A percentile compares a stretch with the other conserved stretches of the same genome.
phyloP scores from a whole-genome alignment of 1,140 invertebrate species.

The Limonius californicus region DNA sequence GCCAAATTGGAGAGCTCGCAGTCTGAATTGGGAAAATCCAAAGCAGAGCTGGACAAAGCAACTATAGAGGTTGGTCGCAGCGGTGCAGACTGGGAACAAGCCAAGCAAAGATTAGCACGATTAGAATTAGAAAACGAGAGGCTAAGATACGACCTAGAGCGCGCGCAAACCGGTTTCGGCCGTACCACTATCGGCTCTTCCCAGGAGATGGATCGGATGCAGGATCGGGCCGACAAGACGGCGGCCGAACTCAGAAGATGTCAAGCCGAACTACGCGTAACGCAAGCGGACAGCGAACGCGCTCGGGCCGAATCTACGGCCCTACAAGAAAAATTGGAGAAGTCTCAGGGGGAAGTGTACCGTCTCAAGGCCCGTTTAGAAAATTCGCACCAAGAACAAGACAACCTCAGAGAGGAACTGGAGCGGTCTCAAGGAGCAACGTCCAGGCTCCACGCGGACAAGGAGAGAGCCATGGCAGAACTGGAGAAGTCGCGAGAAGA shows the following conservation, averaged over 20 bases:
- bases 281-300: conserved; percentile 81
- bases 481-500: conserved; percentile 88
- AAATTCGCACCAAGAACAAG: conserved; percentile 90
- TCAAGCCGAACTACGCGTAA: conserved; percentile 80
- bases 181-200: conserved; percentile 67
- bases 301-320: conserved; percentile 75
- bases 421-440: conserved; percentile 72
- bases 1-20: conserved; percentile 88
- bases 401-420: conserved; percentile 86
- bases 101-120: conserved; percentile 78
- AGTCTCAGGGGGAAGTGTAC: conserved; percentile 92
- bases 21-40: conserved; percentile 88
- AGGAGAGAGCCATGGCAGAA: conserved; percentile 79
- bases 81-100: conserved; percentile 84
- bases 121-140: conserved; percentile 88
- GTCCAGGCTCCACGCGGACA: conserved; percentile 78
- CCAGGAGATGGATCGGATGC: conserved; percentile 76
- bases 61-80: conserved; percentile 83
- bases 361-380: conserved; percentile 88
- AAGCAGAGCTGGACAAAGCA: conserved; percentile 88
- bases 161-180: conserved; percentile 70
- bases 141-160: conserved; percentile 77
- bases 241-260: conserved; percentile 79
- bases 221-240: conserved; percentile 83
- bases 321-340: conserved; percentile 88